These are phyloP conservation scores for Ferrisia virgata DNA, from an alignment of 2,888 invertebrate genomes.

Conservation along the genomic window DNA sequence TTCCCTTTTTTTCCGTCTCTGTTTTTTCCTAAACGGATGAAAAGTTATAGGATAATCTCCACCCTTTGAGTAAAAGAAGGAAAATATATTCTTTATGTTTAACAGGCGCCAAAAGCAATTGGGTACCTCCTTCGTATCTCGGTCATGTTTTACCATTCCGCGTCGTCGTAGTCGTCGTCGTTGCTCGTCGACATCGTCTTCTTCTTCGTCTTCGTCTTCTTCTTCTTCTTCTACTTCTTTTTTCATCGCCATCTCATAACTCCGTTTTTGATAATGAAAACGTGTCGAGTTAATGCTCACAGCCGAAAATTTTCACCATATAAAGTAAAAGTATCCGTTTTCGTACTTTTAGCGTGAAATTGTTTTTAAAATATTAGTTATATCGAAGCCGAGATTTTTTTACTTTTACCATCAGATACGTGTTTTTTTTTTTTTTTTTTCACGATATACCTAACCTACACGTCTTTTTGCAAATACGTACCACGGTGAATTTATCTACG, in stretches of 20 bases:
- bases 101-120: constrained; percentile 46
- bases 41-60: constrained; percentile 46
- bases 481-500: not conserved
- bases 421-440: too few species aligned
- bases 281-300: constrained; percentile 42
- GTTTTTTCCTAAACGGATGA: constrained; percentile 43
- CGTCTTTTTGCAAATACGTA: not conserved
- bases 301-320: constrained; percentile 38
- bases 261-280: constrained; percentile 44
- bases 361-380: not conserved
- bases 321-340: constrained; percentile 26
- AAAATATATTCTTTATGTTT: constrained; percentile 45
- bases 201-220: not conserved
- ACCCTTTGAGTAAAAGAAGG: constrained; percentile 44
- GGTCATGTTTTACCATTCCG: constrained; percentile 42
- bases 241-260: constrained; percentile 42
- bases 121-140: constrained; percentile 46
- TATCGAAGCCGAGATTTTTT: not conserved
- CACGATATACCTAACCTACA: not conserved
- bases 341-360: not conserved
- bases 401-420: not conserved
- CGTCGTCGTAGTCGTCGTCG: constrained; percentile 29
- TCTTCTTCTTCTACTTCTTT: not conserved
- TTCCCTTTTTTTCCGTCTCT: constrained; percentile 36
- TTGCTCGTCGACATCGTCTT: too few species aligned